These are phyloP conservation scores for Mormyrus hasselquistii DNA, from an alignment of 2,797 vertebrate species.

Conservation along the genomic window DNA sequence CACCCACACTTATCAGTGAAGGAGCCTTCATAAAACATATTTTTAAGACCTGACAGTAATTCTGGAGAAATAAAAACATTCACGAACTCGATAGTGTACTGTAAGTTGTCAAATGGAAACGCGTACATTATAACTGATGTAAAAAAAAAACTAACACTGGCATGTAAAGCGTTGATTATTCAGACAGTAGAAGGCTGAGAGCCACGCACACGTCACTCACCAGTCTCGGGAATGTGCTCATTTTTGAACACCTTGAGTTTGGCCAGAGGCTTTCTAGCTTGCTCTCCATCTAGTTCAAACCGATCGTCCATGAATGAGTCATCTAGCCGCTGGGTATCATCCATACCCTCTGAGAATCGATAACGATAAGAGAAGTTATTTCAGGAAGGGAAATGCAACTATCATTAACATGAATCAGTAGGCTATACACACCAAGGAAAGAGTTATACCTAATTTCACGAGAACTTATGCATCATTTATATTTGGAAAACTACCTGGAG, in stretches of 20 bases:
- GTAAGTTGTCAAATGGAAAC: background rate
- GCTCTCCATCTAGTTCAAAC: conserved; percentile 41
- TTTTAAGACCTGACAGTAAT: background rate
- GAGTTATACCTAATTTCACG: background rate
- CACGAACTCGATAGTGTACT: background rate
- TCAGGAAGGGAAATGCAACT: background rate
- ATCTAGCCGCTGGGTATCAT: conserved; percentile 62
- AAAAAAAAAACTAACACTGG: background rate
- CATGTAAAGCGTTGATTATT: background rate
- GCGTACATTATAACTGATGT: background rate
- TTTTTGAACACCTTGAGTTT: conserved; percentile 64
- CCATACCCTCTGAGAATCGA: conserved; percentile 49
- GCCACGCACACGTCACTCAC: conserved; percentile 40
- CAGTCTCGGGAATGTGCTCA: conserved; percentile 56
- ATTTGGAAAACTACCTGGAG: background rate
- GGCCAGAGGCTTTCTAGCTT: conserved; percentile 47
- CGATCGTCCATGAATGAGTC: conserved; percentile 53
- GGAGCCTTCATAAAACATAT: background rate
- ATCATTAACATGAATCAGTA: background rate
- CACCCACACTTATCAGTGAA: background rate
- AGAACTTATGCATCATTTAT: background rate
- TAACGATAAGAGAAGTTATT: background rate
- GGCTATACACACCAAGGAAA: background rate
- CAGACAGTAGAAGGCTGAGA: background rate
- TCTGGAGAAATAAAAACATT: background rate